These are phyloP conservation scores for Operophtera brumata DNA, from an alignment of 2,888 invertebrate species.

Conservation along the genomic window DNA sequence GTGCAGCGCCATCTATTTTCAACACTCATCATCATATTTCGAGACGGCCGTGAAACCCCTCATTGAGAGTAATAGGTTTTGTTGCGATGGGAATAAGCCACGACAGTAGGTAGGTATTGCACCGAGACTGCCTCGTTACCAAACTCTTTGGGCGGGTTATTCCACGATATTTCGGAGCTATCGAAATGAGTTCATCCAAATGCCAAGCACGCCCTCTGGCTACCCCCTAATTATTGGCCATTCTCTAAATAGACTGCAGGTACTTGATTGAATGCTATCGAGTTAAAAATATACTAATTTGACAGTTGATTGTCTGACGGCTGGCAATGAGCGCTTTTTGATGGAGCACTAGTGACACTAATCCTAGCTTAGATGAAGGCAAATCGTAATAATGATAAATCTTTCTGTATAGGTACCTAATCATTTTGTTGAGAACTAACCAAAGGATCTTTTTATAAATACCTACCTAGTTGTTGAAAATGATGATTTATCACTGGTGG, in stretches of 20 bases:
- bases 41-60: background rate
- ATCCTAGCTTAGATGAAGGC: no score
- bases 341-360: no score
- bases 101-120: background rate
- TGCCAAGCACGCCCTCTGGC: slow-evolving; percentile 28
- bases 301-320: slow-evolving; percentile 6
- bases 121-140: slow-evolving; percentile 3
- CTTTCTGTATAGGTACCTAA: no score
- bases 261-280: slow-evolving; percentile 8
- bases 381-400: no score
- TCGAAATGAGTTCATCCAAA: slow-evolving; percentile 22
- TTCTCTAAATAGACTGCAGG: slow-evolving; percentile 4
- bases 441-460: no score
- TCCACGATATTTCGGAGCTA: slow-evolving; percentile 8
- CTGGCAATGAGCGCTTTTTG: background rate
- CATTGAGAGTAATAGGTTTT: background rate
- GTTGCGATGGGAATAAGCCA: no score
- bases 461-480: no score
- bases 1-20: background rate
- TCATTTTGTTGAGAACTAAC: no score
- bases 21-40: no score
- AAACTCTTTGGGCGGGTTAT: slow-evolving; percentile 11
- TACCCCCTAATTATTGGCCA: slow-evolving; percentile 21
- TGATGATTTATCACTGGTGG: no score
- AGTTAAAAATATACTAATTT: slow-evolving; percentile 16